A percentile compares a stretch with the other conserved stretches of the same genome.
Evolutionary conservation across 2,797 vertebrate genomes (phyloP).

Genomic region (Enteromius paludinosus): DNA sequence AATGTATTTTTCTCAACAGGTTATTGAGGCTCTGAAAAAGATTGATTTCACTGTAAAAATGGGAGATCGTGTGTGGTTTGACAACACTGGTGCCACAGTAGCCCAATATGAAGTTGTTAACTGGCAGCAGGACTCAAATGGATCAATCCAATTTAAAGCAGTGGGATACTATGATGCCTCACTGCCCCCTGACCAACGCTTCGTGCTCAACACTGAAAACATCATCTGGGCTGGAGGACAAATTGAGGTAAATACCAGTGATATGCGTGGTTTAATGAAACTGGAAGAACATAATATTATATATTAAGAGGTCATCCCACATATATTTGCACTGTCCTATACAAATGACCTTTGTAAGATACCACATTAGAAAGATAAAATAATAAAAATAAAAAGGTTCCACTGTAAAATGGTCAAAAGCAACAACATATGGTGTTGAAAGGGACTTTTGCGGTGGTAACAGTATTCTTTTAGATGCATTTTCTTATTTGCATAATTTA

Average conservation of each 20-base stretch:
- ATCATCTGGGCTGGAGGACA: conserved; percentile 73
- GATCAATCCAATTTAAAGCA: conserved; percentile 70
- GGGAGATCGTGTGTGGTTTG: conserved; percentile 75
- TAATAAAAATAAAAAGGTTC: no score
- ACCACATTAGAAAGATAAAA: no score
- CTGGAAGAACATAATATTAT: no score
- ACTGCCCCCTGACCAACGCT: conserved; percentile 66
- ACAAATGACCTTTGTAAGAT: no score
- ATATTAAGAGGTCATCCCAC: no score
- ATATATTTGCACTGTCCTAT: no score
- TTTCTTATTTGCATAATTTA: no score
- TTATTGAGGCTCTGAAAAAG: conserved; percentile 70
- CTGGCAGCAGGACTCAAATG: conserved; percentile 72
- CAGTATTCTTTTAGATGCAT: no score
- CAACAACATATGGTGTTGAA: no score
- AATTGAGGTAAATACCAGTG: conserved; percentile 65
- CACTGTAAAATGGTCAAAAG: no score
- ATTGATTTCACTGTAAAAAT: conserved; percentile 73
- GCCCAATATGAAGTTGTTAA: conserved; percentile 78
- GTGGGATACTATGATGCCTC: conserved; percentile 78
- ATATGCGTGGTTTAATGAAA: no score
- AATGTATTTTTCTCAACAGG: conserved; percentile 55
- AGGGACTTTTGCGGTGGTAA: no score
- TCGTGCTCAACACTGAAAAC: conserved; percentile 65
- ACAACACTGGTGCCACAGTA: conserved; percentile 71